Conservation (phyloP, 2,797 vertebrate species). For the Nothura maculosa region DNA sequence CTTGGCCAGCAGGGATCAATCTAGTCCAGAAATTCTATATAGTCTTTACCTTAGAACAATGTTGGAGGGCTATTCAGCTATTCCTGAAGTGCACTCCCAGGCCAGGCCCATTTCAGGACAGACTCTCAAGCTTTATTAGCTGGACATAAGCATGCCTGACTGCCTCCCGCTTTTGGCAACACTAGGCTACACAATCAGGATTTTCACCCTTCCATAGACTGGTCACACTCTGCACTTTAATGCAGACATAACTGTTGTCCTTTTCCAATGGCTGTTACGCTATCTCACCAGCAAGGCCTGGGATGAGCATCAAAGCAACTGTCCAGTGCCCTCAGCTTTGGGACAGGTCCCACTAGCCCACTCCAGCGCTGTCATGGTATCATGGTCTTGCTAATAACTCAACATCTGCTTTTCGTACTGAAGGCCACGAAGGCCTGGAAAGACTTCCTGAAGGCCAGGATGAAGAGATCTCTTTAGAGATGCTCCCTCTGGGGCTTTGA, state of each 20-base stretch:
- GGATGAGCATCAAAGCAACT: background rate
- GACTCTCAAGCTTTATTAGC: background rate
- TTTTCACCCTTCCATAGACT: background rate
- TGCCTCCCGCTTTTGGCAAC: background rate
- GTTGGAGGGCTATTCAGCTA: background rate
- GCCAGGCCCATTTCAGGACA: accelerated
- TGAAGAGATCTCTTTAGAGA: background rate
- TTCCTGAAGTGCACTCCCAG: background rate
- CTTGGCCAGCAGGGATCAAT: background rate
- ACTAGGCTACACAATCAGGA: background rate
- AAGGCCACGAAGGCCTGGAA: background rate
- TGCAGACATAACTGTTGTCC: accelerated
- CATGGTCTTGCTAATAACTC: background rate
- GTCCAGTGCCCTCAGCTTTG: background rate
- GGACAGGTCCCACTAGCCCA: background rate
- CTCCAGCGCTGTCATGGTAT: accelerated
- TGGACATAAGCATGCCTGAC: background rate
- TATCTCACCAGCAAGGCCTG: background rate
- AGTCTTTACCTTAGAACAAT: background rate
- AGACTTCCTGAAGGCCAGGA: background rate
- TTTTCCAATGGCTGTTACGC: accelerated
- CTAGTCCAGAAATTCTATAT: background rate
- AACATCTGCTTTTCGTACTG: background rate
- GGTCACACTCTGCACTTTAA: accelerated
- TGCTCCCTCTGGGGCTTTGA: background rate